Conservation (phyloP, 2,113 vertebrate species). For the Microcebus griseorufus region DNA sequence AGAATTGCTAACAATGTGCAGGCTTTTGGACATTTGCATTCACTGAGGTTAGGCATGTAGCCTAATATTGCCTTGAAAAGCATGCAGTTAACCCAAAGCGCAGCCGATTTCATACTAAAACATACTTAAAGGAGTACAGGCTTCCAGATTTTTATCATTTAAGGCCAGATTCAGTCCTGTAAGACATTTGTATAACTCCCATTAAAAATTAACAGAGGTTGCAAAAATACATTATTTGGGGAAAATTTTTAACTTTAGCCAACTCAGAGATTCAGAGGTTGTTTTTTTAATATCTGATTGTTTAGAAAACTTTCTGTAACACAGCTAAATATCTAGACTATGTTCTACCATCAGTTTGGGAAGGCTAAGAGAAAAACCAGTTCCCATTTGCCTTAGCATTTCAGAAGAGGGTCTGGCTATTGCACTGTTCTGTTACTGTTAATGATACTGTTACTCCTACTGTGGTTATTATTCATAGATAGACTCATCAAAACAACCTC, state of each 20-base stretch:
- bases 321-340: background rate
- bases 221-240: background rate
- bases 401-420: background rate
- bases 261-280: background rate
- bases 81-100: background rate
- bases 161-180: background rate
- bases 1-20: background rate
- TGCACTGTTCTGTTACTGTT: background rate
- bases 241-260: background rate
- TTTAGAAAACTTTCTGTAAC: background rate
- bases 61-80: background rate
- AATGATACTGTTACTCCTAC: background rate
- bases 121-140: background rate
- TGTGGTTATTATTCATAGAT: background rate
- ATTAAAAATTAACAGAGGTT: constrained; percentile 23
- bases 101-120: background rate
- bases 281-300: background rate
- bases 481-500: background rate
- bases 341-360: background rate
- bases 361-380: background rate
- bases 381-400: background rate
- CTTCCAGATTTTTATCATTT: background rate
- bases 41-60: background rate
- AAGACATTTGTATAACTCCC: background rate
- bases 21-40: background rate